A percentile compares a stretch with the other conserved stretches of the same genome.
Conservation (phyloP, 2,113 vertebrate genomes). For the Sclerurus mexicanus region DNA sequence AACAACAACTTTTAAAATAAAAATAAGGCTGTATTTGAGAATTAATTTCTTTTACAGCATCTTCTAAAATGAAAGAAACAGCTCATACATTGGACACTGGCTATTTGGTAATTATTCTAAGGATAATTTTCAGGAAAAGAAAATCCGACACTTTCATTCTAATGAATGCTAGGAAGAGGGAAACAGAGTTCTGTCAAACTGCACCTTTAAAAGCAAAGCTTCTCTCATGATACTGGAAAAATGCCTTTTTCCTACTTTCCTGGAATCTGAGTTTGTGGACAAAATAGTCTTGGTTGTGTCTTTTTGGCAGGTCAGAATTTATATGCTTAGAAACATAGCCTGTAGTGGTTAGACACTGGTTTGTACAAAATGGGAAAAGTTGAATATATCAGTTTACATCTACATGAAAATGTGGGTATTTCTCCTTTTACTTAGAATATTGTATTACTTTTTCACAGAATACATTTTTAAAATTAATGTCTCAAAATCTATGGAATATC, state of each 20-base stretch:
- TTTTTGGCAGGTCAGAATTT: not conserved
- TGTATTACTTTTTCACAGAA: not conserved
- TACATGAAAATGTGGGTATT: not conserved
- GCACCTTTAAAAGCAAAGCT: not conserved
- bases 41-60: not conserved
- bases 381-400: not conserved
- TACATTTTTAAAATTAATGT: not conserved
- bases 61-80: not conserved
- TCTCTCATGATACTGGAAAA: not conserved
- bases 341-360: not conserved
- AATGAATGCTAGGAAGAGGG: not conserved
- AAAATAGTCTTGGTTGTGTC: not conserved
- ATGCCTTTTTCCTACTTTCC: not conserved
- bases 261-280: not conserved
- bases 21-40: not conserved
- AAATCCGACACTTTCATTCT: not conserved
- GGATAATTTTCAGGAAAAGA: not conserved
- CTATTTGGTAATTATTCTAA: not conserved
- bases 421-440: not conserved
- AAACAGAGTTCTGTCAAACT: not conserved
- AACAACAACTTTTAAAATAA: not conserved
- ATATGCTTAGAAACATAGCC: not conserved
- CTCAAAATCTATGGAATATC: not conserved
- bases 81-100: not conserved
- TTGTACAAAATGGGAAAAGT: not conserved